These are phyloP conservation scores for Brachyhypopomus occidentalis DNA, from an alignment of 2,113 vertebrate species.

Conservation along the genomic window DNA sequence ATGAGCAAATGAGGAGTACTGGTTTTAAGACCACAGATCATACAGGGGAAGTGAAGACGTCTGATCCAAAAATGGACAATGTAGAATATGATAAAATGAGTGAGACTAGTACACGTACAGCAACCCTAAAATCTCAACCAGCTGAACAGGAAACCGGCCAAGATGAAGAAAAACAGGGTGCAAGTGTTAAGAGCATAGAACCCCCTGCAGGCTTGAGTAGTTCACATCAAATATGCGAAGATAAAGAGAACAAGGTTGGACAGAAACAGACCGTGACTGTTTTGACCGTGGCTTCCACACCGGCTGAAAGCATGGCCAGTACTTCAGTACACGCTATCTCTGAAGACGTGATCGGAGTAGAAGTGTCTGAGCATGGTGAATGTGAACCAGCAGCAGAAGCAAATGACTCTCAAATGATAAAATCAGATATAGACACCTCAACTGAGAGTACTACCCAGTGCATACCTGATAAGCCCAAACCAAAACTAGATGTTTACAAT, in stretches of 20 bases:
- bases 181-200: not conserved
- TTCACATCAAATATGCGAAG: not conserved
- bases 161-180: not conserved
- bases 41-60: not conserved
- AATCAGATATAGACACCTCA: slow-evolving; percentile 30
- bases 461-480: not conserved
- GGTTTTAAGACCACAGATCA: not conserved
- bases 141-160: not conserved
- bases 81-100: slow-evolving; percentile 24
- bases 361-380: not conserved
- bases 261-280: not conserved
- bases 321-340: slow-evolving; percentile 3
- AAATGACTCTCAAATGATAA: slow-evolving; percentile 41
- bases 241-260: not conserved
- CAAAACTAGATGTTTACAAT: not conserved
- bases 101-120: slow-evolving; percentile 32
- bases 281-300: not conserved
- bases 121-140: not conserved
- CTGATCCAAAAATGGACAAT: slow-evolving; percentile 12
- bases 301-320: not conserved
- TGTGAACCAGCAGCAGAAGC: slow-evolving; percentile 41
- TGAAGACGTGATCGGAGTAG: not conserved
- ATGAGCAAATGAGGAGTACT: not conserved
- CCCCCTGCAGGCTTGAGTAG: not conserved
- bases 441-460: not conserved